Evolutionary conservation across 2,888 invertebrate genomes (phyloP), one percentile per base, ranked within the genome.

Genomic region (Caenorhabditis sinica): DNA sequence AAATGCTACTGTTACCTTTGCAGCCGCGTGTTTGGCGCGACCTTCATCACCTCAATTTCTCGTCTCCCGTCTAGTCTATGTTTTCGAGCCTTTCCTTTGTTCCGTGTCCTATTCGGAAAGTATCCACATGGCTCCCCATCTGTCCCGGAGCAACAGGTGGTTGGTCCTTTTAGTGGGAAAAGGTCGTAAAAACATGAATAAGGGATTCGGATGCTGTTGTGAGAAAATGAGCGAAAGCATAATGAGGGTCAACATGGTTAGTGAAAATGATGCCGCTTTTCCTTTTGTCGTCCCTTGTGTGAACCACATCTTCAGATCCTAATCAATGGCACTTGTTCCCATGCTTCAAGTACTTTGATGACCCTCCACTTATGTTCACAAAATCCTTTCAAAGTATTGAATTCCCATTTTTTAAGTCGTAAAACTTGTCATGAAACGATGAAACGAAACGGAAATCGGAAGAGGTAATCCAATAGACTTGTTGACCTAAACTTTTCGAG

Each of bases 171-270:
- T 40, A 49, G 65, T 20, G 40, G 72, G 65, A 23, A 11, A 65
- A 28, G 72, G 79, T 66, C 65, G 66, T 80, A 80, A 80, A 79
- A 80, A 72, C 80, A 80, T 56, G 65, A 72, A 79, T 65, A 56
- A 45, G 66, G n/a, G 66, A 58, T 61, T 33, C 40, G 33, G 5
- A 9, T 15, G 33, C 15, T 71, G 58, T 66, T 58, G 66, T 28
- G 61, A 79, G 58, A 69, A 56, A 61, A 74, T 40, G 75, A 56
- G 53, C 53, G 69, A 69, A 69, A 69, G 20, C 49, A 40, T 56
- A 56, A 56, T 56, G 56, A 40, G 11, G 56, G 28, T 56, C 56
- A 28, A 15, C 13, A 28, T 56, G 25, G 23, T 25, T 56, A 56
- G 56, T 28, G 25, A 53, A 51, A 30, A 33, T 30, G 13, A 33